Evolutionary conservation across 2,113 vertebrate genomes (phyloP).

Genomic region (Sardina pilchardus): DNA sequence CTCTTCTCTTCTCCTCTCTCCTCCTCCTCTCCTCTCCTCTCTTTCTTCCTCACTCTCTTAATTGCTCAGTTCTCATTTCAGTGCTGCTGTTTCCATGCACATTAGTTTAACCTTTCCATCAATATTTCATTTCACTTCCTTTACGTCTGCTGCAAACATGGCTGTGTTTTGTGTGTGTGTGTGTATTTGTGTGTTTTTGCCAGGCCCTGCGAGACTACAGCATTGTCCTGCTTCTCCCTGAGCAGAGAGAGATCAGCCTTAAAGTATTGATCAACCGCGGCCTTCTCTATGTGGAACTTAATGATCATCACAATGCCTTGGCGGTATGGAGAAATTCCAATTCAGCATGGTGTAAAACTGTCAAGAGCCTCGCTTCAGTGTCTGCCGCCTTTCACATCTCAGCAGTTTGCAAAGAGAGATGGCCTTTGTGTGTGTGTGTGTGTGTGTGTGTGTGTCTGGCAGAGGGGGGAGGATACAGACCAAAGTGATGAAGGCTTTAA

Average conservation of each 20-base stretch:
- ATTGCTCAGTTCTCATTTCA: background rate
- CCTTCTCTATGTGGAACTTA: conserved; percentile 66
- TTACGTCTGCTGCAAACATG: background rate
- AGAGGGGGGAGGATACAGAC: background rate
- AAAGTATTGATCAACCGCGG: conserved; percentile 75
- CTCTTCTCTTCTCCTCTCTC: background rate
- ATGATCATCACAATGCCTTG: conserved; percentile 64
- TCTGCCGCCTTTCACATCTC: background rate
- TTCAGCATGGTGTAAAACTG: background rate
- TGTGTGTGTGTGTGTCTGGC: background rate
- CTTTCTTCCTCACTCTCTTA: background rate
- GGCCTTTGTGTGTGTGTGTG: background rate
- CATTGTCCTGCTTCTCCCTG: conserved; percentile 70
- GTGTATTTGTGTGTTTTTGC: conserved; percentile 41
- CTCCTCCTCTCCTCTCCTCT: background rate
- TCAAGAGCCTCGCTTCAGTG: background rate
- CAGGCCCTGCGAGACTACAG: conserved; percentile 79
- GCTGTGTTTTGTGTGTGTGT: background rate
- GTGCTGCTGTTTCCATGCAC: background rate
- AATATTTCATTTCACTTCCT: conserved; percentile 8
- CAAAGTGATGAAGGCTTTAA: background rate
- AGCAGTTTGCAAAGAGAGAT: background rate
- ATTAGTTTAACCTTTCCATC: background rate
- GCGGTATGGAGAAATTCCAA: conserved; percentile 61
- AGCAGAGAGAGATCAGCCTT: conserved; percentile 59